Evolutionary conservation across 2,888 invertebrate species (phyloP), one percentile per base, ranked within the genome.

Genomic region (Alloplasta piceator): DNA sequence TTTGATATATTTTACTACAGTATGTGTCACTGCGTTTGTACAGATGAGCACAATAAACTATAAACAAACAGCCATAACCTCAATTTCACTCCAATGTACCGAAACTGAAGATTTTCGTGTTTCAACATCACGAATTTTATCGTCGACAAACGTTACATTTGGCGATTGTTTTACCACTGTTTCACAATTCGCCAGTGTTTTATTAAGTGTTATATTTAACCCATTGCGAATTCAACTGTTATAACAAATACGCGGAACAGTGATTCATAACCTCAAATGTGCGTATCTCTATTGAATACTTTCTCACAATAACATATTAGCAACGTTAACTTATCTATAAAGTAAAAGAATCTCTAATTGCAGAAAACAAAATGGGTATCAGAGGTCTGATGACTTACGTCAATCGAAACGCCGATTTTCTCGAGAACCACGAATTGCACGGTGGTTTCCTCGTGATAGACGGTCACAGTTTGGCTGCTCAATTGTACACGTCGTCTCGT

Each of bases 371-470:
- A 82, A 97, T 98, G 98, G 98, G 98, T 7, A 96, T 98, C 5
- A 94, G 95, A 72, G 98, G 98, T 50, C 93, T 98, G 78, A 97
- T 97, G 10, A 96, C 97, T 0, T 98, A 95, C 86, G 95, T 98
- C 43, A 93, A 93, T 82, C 94, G 95, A 87, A 94, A 95, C 39
- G 93, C 95, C 82, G 91, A 93, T 50, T 96, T 95, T 88, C 93
- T 97, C 60, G 93, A 95, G 87, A 90, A 94, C 6, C 94, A 94
- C 86, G 93, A 95, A 81, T 93, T 98, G 6, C 94, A 95, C 84
- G 94, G 97, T 86, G 94, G 94, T 12, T 93, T 94, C 84, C 90
- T 98, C 12, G 94, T 98, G 2, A 95, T 98, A 58, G 98, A 98
- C 92, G 98, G 98, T 0, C 95, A 96, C 88, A 96, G 95, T 89